Evolutionary conservation across 2,888 invertebrate species (phyloP).

Genomic region (Octodonta nipae): DNA sequence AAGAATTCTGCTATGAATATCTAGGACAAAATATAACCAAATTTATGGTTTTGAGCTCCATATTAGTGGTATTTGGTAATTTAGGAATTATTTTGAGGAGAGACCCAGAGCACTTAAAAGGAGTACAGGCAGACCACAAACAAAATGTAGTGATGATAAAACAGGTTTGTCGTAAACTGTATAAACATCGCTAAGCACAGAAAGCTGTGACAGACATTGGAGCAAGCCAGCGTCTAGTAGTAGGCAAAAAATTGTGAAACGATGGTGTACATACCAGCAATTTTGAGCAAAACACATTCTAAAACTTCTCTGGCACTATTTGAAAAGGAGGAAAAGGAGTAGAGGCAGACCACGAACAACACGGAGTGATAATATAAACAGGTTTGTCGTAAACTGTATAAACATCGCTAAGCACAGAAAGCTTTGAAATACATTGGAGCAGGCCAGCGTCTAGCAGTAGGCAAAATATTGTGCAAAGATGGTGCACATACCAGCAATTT

Average conservation of each 20-base stretch:
- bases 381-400: background rate
- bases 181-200: background rate
- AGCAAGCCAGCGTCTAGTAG: background rate
- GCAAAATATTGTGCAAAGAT: too few species aligned
- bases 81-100: too few species aligned
- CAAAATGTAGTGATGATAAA: background rate
- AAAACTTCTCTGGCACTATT: too few species aligned
- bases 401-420: background rate
- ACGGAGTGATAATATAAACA: background rate
- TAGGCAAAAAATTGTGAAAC: too few species aligned
- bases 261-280: too few species aligned
- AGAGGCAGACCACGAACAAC: background rate
- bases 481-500: too few species aligned
- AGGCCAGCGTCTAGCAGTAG: background rate
- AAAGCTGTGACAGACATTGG: background rate
- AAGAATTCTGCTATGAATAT: too few species aligned
- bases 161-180: background rate
- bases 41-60: too few species aligned
- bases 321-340: background rate
- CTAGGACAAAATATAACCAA: too few species aligned
- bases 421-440: background rate
- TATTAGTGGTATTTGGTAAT: too few species aligned
- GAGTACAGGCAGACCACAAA: background rate
- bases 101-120: too few species aligned
- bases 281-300: too few species aligned